phyloP scores from a whole-genome alignment of 1,140 invertebrate species.

The Ostrea denselamellosa region DNA sequence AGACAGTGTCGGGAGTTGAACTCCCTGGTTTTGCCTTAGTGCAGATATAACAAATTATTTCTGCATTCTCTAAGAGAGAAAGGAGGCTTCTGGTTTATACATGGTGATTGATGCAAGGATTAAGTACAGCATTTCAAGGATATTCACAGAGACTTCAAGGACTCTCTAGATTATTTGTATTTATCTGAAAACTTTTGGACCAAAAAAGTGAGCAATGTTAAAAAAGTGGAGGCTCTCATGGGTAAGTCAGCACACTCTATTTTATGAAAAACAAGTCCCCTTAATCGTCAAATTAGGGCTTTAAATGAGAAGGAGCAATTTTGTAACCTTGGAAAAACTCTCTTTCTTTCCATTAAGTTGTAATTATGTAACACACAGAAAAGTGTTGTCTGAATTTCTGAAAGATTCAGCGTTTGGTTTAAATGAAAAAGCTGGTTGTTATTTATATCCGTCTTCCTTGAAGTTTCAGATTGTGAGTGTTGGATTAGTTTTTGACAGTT shows the following conservation, averaged over 20 bases:
- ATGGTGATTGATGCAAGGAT: background rate
- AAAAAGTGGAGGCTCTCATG: slow-evolving; percentile 24
- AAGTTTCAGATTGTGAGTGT: background rate
- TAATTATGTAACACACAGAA: background rate
- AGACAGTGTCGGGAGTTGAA: slow-evolving; percentile 5
- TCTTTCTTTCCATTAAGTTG: background rate
- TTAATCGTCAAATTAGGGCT: background rate
- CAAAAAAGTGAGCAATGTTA: background rate
- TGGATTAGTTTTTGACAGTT: slow-evolving; percentile 29
- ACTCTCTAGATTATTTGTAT: background rate
- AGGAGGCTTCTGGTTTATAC: slow-evolving; percentile 16
- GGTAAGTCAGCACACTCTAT: background rate
- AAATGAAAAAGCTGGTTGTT: background rate
- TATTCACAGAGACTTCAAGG: slow-evolving; percentile 12
- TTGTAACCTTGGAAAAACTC: background rate
- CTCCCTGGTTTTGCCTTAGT: slow-evolving; percentile 9
- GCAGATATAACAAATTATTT: slow-evolving; percentile 32
- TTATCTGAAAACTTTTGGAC: background rate
- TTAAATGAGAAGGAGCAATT: background rate
- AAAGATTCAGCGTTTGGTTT: background rate
- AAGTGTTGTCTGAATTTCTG: background rate
- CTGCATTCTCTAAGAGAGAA: slow-evolving; percentile 6
- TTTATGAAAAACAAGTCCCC: background rate
- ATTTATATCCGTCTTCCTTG: background rate
- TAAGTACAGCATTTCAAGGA: slow-evolving; percentile 22